Evolutionary conservation across 1,140 invertebrate species (phyloP).

Genomic region (Notospermus geniculatus): DNA sequence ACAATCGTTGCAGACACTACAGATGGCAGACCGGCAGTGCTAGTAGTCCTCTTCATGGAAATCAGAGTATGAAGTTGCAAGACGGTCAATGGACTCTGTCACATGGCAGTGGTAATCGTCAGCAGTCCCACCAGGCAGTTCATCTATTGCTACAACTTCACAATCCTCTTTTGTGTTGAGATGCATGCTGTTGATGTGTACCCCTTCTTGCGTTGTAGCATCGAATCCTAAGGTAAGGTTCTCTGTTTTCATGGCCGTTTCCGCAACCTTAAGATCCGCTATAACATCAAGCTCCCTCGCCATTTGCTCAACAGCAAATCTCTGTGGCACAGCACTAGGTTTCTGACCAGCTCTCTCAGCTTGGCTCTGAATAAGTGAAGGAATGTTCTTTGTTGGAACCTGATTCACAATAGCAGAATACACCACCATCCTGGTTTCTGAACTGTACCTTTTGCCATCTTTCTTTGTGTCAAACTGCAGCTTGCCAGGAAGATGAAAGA

Average conservation of each 20-base stretch:
- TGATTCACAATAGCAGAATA: not conserved
- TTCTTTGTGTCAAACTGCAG: too few relatives aligned
- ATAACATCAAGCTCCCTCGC: not conserved
- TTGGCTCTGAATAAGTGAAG: not conserved
- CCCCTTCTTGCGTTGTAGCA: too few relatives aligned
- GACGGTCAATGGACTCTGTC: not conserved
- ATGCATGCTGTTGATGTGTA: too few relatives aligned
- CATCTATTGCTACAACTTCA: not conserved
- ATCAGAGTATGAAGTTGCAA: not conserved
- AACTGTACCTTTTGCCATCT: too few relatives aligned
- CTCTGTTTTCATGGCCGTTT: slow-evolving; percentile 1
- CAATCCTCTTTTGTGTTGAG: not conserved
- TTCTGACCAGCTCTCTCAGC: not conserved
- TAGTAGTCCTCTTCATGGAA: not conserved
- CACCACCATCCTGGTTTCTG: too few relatives aligned
- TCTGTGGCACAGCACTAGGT: not conserved
- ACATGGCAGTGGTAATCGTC: not conserved
- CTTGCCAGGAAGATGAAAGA: too few relatives aligned
- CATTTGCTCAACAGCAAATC: not conserved
- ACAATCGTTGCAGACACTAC: too few relatives aligned
- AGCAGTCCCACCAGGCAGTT: slow-evolving; percentile 10
- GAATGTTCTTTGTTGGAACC: not conserved
- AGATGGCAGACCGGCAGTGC: too few relatives aligned
- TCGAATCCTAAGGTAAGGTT: too few relatives aligned
- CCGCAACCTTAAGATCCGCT: not conserved